phyloP scores from a whole-genome alignment of 2,888 invertebrate genomes.

The Scaptomyza polygonia region DNA sequence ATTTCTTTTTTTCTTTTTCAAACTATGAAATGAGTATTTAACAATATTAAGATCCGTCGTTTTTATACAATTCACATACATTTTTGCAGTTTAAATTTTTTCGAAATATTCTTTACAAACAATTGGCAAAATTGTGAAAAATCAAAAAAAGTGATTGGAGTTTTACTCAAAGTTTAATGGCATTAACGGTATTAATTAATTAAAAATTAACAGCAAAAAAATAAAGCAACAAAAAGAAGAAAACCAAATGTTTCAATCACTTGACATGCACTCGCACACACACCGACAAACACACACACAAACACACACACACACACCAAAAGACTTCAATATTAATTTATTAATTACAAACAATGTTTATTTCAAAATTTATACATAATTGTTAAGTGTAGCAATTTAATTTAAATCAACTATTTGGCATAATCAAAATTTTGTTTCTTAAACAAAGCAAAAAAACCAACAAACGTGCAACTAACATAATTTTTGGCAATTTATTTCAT shows the following conservation, averaged over 20 bases:
- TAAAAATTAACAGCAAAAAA: conserved; percentile 30
- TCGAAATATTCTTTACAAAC: conserved; percentile 20
- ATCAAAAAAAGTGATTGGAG: conserved; percentile 76
- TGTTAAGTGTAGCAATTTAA: conserved; percentile 45
- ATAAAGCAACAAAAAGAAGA: conserved; percentile 14
- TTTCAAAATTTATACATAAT: conserved; percentile 45
- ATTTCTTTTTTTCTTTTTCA: conserved; percentile 45
- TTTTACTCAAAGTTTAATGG: conserved; percentile 68
- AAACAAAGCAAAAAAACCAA: conserved; percentile 37
- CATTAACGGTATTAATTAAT: conserved; percentile 63
- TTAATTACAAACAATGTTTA: conserved; percentile 34
- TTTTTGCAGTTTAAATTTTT: conserved; percentile 23
- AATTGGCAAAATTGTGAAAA: conserved; percentile 58
- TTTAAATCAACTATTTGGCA: conserved; percentile 42
- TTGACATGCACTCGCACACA: conserved; percentile 37
- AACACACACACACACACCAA: conserved; percentile 52
- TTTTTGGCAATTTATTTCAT: conserved; percentile 41
- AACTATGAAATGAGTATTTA: conserved; percentile 39
- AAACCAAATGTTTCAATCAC: conserved; percentile 57
- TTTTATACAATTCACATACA: conserved; percentile 6
- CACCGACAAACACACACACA: neutral
- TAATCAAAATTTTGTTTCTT: conserved; percentile 66
- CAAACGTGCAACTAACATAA: conserved; percentile 47
- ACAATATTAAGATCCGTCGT: conserved; percentile 31
- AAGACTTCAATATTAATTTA: conserved; percentile 77